Evolutionary conservation across 2,113 vertebrate genomes (phyloP).

Genomic region (Clarias magur): DNA sequence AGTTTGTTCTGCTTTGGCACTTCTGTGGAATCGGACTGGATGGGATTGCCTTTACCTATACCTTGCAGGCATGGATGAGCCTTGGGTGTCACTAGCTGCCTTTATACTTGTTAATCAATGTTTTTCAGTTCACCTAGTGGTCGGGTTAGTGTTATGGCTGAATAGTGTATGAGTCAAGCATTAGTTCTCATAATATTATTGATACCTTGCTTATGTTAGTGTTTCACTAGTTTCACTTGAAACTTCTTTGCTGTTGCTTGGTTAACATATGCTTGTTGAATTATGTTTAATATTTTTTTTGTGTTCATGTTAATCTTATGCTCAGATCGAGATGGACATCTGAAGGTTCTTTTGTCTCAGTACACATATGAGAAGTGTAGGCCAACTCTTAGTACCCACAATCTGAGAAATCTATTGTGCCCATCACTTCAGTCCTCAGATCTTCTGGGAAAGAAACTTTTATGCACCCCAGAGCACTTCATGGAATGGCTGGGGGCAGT

Average conservation of each 20-base stretch:
- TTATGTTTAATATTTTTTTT: background rate
- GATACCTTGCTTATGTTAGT: background rate
- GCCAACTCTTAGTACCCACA: slow-evolving; percentile 69
- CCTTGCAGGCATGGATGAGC: no score
- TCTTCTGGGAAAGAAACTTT: slow-evolving; percentile 64
- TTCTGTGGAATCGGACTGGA: no score
- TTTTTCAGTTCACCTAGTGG: no score
- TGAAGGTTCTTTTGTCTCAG: slow-evolving; percentile 78
- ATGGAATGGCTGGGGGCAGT: slow-evolving; percentile 91
- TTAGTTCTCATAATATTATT: background rate
- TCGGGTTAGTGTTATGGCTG: background rate
- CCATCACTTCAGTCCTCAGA: slow-evolving; percentile 70
- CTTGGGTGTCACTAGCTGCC: no score
- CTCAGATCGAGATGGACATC: slow-evolving; percentile 59
- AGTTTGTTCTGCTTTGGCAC: no score
- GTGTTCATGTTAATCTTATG: slow-evolving; percentile 16
- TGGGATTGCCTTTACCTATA: no score
- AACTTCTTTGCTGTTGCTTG: background rate
- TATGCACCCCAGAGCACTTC: slow-evolving; percentile 75
- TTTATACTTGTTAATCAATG: no score
- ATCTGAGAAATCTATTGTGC: slow-evolving; percentile 70
- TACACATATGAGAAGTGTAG: slow-evolving; percentile 74
- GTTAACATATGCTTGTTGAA: background rate
- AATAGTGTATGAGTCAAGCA: background rate
- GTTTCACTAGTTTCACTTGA: background rate